A percentile compares a stretch with the other conserved stretches of the same genome.
Evolutionary conservation across 2,797 vertebrate genomes (phyloP).

Genomic region (Falco naumanni): DNA sequence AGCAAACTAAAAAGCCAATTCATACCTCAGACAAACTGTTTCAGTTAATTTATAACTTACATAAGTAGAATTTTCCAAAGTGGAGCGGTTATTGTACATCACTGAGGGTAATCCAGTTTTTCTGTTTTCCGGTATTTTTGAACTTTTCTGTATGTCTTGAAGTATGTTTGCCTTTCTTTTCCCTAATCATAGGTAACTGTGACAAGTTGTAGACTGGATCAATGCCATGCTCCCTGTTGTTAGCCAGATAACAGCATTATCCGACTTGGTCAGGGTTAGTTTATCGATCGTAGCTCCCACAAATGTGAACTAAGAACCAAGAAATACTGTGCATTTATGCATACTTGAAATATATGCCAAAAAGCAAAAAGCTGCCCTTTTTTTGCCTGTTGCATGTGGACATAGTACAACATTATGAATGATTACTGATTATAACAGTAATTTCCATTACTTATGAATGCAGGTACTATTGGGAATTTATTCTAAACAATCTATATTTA

Average conservation of each 20-base stretch:
- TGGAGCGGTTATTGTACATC: neutral
- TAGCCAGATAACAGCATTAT: constrained; percentile 39
- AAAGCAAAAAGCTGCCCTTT: neutral
- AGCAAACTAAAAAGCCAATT: neutral
- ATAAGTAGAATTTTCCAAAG: neutral
- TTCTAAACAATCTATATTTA: constrained; percentile 6
- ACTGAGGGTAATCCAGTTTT: neutral
- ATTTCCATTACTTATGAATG: neutral
- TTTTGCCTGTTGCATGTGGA: neutral
- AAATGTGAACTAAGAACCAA: constrained; percentile 26
- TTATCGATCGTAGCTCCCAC: neutral
- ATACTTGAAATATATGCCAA: neutral
- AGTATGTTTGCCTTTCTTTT: neutral
- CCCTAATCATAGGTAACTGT: neutral
- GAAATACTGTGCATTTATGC: neutral
- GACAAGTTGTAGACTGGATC: constrained; percentile 31
- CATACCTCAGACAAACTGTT: neutral
- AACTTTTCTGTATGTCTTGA: neutral
- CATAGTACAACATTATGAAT: neutral
- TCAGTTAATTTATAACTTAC: neutral
- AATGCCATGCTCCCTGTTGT: constrained; percentile 11
- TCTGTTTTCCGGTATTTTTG: neutral
- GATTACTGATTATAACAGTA: neutral
- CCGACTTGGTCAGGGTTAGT: constrained; percentile 11
- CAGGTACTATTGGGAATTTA: neutral